phyloP scores from a whole-genome alignment of 2,888 invertebrate species.

The Ochropleura leucogaster region DNA sequence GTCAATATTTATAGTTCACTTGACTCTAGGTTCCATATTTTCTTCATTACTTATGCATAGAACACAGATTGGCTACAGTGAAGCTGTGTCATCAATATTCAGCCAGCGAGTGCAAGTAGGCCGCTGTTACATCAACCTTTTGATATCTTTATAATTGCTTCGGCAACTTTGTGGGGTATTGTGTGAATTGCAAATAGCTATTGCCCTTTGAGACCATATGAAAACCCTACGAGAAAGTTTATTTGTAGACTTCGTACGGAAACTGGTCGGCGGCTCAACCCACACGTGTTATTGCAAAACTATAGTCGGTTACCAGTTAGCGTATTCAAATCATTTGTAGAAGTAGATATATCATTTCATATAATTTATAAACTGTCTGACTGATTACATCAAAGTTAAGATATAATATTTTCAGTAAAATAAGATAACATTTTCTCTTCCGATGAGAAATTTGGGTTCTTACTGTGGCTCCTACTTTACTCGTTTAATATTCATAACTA shows the following conservation, averaged over 20 bases:
- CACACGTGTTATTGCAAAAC: conserved; percentile 14
- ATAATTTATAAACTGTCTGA: conserved; percentile 17
- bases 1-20: conserved; percentile 85
- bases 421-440: conserved; percentile 33
- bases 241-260: conserved; percentile 42
- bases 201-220: conserved; percentile 56
- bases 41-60: conserved; percentile 89
- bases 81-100: conserved; percentile 87
- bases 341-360: conserved; percentile 6
- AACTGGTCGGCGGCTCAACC: conserved; percentile 12
- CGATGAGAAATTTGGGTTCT: conserved; percentile 22
- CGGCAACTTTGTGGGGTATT: conserved; percentile 55
- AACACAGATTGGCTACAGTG: conserved; percentile 87
- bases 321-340: conserved; percentile 1
- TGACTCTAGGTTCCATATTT: conserved; percentile 85
- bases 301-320: not conserved
- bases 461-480: conserved; percentile 24
- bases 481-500: conserved; percentile 62
- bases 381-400: conserved; percentile 15
- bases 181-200: conserved; percentile 65
- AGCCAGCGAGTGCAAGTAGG: conserved; percentile 77
- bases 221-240: conserved; percentile 47
- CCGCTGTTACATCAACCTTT: conserved; percentile 73
- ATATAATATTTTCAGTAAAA: conserved; percentile 23
- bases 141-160: conserved; percentile 69